phyloP scores from a whole-genome alignment of 1,140 invertebrate species.

The Lineus longissimus region DNA sequence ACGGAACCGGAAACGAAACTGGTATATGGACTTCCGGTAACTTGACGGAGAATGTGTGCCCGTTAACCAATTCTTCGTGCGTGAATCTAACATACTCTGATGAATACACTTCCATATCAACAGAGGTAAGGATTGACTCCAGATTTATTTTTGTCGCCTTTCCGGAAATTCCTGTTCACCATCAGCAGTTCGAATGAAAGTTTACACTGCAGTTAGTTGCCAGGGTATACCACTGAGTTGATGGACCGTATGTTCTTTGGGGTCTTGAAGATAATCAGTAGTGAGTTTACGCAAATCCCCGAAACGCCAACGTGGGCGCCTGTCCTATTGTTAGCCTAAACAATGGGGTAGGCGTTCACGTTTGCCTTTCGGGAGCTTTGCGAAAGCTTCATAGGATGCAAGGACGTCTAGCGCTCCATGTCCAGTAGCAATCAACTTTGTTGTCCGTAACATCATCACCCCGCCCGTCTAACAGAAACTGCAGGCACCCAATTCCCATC shows the following conservation, averaged over 20 bases:
- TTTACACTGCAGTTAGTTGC: neutral
- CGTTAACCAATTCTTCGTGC: neutral
- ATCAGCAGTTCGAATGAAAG: neutral
- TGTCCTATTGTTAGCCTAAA: too few species aligned
- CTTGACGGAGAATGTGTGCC: too few species aligned
- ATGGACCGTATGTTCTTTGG: too few species aligned
- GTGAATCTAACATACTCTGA: slow-evolving; percentile 1
- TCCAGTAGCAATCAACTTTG: neutral
- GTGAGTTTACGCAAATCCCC: too few species aligned
- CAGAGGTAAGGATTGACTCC: neutral
- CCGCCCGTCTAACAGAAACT: neutral
- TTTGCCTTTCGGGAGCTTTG: too few species aligned
- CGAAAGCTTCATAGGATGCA: neutral
- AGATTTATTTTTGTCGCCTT: neutral
- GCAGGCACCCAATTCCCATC: neutral
- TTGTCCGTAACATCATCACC: neutral
- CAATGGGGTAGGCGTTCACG: too few species aligned
- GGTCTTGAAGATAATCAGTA: too few species aligned
- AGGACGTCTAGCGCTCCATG: neutral
- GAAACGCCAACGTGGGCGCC: too few species aligned
- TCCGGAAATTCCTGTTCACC: too few species aligned
- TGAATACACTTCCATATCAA: neutral
- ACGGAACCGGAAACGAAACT: neutral
- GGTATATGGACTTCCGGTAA: too few species aligned
- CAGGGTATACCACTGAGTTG: too few species aligned